These are phyloP conservation scores for Porphyrio hochstetteri DNA, from an alignment of 2,113 vertebrate genomes.

Conservation along the genomic window DNA sequence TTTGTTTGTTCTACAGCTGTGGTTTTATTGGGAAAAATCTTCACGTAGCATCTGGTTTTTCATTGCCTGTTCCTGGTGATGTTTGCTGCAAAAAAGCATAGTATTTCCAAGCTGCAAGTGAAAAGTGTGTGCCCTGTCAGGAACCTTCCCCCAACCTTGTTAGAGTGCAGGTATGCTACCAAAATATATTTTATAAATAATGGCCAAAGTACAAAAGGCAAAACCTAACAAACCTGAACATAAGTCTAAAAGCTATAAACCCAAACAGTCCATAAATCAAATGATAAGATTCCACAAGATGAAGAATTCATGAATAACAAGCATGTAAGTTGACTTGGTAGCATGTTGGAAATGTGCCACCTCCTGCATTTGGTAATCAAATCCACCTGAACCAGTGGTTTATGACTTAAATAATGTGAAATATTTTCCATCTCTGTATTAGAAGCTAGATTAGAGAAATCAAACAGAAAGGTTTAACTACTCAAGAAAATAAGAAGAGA, in stretches of 20 bases:
- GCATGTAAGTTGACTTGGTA: slow-evolving; percentile 2
- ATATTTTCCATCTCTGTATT: slow-evolving; percentile 35
- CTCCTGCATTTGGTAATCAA: slow-evolving; percentile 1
- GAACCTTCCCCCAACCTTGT: not conserved
- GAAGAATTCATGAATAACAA: slow-evolving; percentile 30
- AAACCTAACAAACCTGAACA: slow-evolving; percentile 11
- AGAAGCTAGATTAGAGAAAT: slow-evolving; percentile 39
- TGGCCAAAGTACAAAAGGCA: not conserved
- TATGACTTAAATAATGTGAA: slow-evolving; percentile 5
- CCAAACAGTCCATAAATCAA: slow-evolving; percentile 45
- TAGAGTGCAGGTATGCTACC: not conserved
- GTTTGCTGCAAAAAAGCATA: not conserved
- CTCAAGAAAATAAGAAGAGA: slow-evolving; percentile 23
- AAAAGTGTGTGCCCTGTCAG: not conserved
- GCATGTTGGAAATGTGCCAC: slow-evolving; percentile 26
- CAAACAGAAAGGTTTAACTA: slow-evolving; percentile 12
- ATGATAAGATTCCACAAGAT: slow-evolving; percentile 36
- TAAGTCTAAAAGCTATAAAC: slow-evolving; percentile 33
- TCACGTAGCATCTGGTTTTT: not conserved
- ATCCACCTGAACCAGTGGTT: slow-evolving; percentile 36
- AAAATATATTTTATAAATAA: slow-evolving; percentile 21
- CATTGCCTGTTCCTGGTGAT: not conserved
- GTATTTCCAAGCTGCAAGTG: not conserved
- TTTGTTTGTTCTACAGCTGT: slow-evolving; percentile 33
- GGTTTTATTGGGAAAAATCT: not conserved